Evolutionary conservation across 2,113 vertebrate genomes (phyloP), one percentile per base, ranked within the genome.

Genomic region (Phycodurus eques): DNA sequence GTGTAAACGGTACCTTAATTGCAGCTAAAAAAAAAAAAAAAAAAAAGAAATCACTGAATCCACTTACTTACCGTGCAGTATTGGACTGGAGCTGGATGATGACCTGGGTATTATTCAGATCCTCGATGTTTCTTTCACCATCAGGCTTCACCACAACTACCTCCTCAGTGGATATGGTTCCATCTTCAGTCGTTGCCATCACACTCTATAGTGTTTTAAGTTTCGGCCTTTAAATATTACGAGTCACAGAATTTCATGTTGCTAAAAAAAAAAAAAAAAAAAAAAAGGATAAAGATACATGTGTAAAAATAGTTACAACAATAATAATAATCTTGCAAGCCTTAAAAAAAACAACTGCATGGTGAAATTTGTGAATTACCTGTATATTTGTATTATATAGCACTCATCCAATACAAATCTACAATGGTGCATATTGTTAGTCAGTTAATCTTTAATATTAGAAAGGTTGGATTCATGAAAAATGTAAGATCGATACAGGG

Each of bases 71-170:
- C 96, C 95, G 94, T 73, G 95, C 87, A 43, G 93, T 90, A 81
- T 98, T 94, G 0, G 96, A 95, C 80, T 98, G 96, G 60, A 98
- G 93, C 88, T 98, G 96, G 27, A 98, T 77, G 74, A 98, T 98
- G 83, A 99, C 95, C 88, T 98, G 96, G 54, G 95, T 96, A 88
- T 97, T 98, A 73, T 90, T 94, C 35, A 94, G 93, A 89, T 97
- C 95, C 54, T 94, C 92, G 2, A 88, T 90, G 77, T 94, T 93
- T 14, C 92, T 93, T 76, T 95, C 95, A 8, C 91, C 91, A 0
- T 94, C 92, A 7, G 90, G 87, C 88, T 96, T 96, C 81, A 98
- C 92, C 86, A 97, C 94, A 81, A 98, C 94, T 83, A 97, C 91
- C 79, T 98, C 95, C 69, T 92, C 96, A 88, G 96, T 92, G 54